phyloP scores from a whole-genome alignment of 2,113 vertebrate species.

The Syngnathus floridae region DNA sequence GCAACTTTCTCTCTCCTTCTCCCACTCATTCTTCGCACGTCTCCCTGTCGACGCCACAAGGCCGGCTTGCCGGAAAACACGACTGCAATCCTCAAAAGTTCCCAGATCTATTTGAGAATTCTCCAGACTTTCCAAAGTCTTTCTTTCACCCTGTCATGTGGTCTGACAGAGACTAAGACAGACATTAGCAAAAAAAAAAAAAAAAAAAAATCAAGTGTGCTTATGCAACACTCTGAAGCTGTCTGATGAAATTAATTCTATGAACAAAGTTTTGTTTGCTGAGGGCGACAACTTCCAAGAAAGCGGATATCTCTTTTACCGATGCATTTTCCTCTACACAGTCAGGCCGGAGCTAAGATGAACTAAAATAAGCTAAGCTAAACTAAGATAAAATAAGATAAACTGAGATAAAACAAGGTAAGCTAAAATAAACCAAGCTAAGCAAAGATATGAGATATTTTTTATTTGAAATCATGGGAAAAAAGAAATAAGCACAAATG shows the following conservation, averaged over 20 bases:
- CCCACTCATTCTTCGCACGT: slow-evolving; percentile 30
- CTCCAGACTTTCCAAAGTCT: slow-evolving; percentile 21
- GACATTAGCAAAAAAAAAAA: slow-evolving; percentile 4
- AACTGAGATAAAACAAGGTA: too few species aligned
- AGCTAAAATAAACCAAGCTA: too few species aligned
- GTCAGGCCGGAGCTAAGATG: background rate
- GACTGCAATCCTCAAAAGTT: slow-evolving; percentile 24
- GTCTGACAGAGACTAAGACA: background rate
- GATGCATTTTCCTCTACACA: background rate
- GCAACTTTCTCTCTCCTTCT: slow-evolving; percentile 32
- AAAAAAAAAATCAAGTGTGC: slow-evolving; percentile 15
- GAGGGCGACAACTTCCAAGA: slow-evolving; percentile 7
- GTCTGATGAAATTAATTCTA: slow-evolving; percentile 35
- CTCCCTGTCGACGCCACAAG: slow-evolving; percentile 23
- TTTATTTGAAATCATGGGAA: background rate
- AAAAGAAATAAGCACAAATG: background rate
- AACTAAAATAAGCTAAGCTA: too few species aligned
- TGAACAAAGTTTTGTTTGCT: slow-evolving; percentile 17
- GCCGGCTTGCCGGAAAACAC: slow-evolving; percentile 16
- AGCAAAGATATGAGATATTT: too few species aligned
- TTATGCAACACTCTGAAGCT: slow-evolving; percentile 28
- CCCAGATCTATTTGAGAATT: slow-evolving; percentile 2
- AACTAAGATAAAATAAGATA: too few species aligned
- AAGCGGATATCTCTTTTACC: background rate
- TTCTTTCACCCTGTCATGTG: slow-evolving; percentile 23